Evolutionary conservation across 2,888 invertebrate species (phyloP), one percentile per base, ranked within the genome.

Genomic region (Tyria jacobaeae): DNA sequence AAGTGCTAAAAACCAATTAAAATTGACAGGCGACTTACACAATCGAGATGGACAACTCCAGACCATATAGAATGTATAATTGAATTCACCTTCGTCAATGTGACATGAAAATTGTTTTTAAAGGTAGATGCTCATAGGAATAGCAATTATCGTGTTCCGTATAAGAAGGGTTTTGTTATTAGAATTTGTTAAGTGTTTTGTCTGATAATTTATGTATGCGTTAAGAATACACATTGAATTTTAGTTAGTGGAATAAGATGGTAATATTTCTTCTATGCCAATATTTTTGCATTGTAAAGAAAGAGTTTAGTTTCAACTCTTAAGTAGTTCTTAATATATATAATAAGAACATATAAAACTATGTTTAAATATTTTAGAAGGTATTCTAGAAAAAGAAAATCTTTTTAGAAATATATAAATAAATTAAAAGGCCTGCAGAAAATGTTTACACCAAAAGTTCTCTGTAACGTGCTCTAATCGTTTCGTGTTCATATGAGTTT

Each of bases 1-100:
- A 72, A 86, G 79, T 83, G 83, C 85, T 86, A 86, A 87, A 89
- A 89, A 84, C 83, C 86, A 89, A 90, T 90, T 89, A 88, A 88
- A 88, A 80, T 76, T 84, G 84, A 88, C 82, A 79, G 77, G 81
- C 76, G 79, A 82, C 85, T 77, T 87, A 78, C 84, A 80, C 84
- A 87, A 87, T 83, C 76, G 75, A 74, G 78, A 71, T 75, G 76
- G 75, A 80, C 83, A 83, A 77, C 76, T 75, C 77, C 83, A 81
- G 70, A 80, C 79, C 80, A 85, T 81, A 82, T 85, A 85, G 85
- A 76, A 76, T 76, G 72, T 86, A 82, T 84, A 87, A 88, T 89
- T 82, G 82, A 84, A 81, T 82, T 78, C 70, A 76, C 83, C 82
- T 83, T 77, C 83, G 75, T 87, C 85, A 82, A 67, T 78, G 77